phyloP scores from a whole-genome alignment of 2,113 vertebrate genomes.

The Takifugu flavidus region DNA sequence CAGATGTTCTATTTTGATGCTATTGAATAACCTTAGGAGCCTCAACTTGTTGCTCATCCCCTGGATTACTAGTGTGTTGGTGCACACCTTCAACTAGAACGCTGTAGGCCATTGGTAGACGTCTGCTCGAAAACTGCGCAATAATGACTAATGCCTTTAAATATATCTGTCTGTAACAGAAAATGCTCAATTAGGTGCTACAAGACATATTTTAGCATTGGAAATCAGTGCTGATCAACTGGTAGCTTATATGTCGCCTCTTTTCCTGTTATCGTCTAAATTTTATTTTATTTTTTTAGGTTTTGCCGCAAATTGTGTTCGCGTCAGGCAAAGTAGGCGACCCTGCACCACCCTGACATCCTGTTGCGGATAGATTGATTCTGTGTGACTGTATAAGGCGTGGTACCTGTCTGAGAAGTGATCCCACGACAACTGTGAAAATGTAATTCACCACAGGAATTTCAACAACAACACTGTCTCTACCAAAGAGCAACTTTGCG shows the following conservation, averaged over 20 bases:
- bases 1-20: slow-evolving; percentile 6
- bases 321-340: too few relatives aligned
- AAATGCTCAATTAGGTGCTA: too few relatives aligned
- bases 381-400: slow-evolving; percentile 31
- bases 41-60: slow-evolving; percentile 30
- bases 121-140: slow-evolving; percentile 10
- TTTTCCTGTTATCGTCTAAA: too few relatives aligned
- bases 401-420: slow-evolving; percentile 30
- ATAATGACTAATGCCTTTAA: slow-evolving; percentile 19
- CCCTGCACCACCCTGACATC: too few relatives aligned
- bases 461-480: not conserved
- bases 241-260: too few relatives aligned
- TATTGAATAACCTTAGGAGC: slow-evolving; percentile 1
- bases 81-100: too few relatives aligned
- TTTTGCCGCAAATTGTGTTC: too few relatives aligned
- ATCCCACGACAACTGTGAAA: slow-evolving; percentile 31
- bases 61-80: not conserved
- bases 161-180: not conserved
- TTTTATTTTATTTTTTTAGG: too few relatives aligned
- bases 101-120: not conserved
- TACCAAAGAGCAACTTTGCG: slow-evolving; percentile 29
- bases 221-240: too few relatives aligned
- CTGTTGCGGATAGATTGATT: too few relatives aligned
- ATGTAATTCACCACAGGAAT: slow-evolving; percentile 22
- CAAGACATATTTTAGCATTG: too few relatives aligned